Evolutionary conservation across 2,797 vertebrate genomes (phyloP).

Genomic region (Anguilla anguilla): DNA sequence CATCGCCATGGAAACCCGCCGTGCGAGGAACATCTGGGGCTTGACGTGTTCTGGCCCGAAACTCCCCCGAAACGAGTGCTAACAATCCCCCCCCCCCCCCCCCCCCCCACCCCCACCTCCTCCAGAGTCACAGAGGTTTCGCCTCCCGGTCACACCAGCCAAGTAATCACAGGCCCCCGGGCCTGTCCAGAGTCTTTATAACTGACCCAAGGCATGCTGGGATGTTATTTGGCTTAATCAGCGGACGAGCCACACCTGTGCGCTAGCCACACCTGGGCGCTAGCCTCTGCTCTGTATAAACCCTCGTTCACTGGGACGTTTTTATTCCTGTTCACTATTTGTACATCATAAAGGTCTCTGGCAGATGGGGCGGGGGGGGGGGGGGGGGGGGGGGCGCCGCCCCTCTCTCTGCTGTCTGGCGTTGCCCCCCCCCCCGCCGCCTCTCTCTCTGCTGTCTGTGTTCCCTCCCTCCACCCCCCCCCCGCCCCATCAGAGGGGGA

Average conservation of each 20-base stretch:
- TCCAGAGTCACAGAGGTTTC: not conserved
- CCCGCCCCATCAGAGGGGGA: not conserved
- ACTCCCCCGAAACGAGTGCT: not conserved
- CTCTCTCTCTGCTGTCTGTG: too few species aligned
- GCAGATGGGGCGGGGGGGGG: not conserved
- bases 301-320: not conserved
- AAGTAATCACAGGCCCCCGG: not conserved
- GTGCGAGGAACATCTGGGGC: not conserved
- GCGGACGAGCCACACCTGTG: not conserved
- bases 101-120: too few species aligned
- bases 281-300: not conserved
- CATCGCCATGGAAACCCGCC: not conserved
- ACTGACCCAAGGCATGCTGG: not conserved
- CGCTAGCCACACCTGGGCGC: too few species aligned
- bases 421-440: constrained; percentile 55
- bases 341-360: not conserved
- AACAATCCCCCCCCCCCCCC: not conserved
- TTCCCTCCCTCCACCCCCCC: too few species aligned
- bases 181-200: not conserved
- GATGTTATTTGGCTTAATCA: not conserved
- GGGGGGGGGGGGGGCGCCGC: not conserved
- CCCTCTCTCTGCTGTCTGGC: constrained; percentile 67
- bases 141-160: not conserved
- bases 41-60: not conserved
- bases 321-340: not conserved